Conservation (phyloP, 35 echinoderm and acorn worm genomes). For the Lytechinus variegatus region DNA sequence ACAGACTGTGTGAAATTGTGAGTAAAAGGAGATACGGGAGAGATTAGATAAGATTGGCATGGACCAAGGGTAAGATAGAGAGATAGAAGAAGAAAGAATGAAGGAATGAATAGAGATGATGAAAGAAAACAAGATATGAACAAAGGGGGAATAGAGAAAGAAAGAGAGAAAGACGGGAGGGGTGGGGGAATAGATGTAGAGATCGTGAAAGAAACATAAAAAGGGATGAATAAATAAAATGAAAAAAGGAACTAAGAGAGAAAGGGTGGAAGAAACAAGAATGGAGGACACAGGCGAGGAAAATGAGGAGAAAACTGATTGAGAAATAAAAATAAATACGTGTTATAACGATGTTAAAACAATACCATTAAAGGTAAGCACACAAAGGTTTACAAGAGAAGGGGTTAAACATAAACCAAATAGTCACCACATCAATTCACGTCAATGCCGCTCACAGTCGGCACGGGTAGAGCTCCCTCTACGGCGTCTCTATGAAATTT, state of each 20-base stretch:
- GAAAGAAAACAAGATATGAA: too few species aligned
- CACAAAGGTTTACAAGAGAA: too few species aligned
- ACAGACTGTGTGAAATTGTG: too few species aligned
- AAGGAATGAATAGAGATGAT: background rate
- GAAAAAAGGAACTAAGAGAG: too few species aligned
- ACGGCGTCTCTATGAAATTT: background rate
- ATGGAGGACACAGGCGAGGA: too few species aligned
- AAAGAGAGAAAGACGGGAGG: background rate
- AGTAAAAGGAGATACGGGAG: background rate
- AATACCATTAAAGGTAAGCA: too few species aligned
- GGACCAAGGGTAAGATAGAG: background rate
- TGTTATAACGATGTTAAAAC: too few species aligned
- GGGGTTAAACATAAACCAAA: background rate
- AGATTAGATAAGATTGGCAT: background rate
- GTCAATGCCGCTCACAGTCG: background rate
- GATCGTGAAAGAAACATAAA: background rate
- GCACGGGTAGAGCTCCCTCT: background rate
- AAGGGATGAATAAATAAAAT: background rate
- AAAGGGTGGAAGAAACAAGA: too few species aligned
- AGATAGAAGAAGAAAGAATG: background rate
- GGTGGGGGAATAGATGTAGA: background rate
- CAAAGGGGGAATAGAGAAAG: background rate
- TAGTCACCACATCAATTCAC: background rate
- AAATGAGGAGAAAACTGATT: too few species aligned
- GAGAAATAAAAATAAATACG: too few species aligned